Evolutionary conservation across 2,113 vertebrate genomes (phyloP), one percentile per base, ranked within the genome.

Genomic region (Orthochromis indermauri): DNA sequence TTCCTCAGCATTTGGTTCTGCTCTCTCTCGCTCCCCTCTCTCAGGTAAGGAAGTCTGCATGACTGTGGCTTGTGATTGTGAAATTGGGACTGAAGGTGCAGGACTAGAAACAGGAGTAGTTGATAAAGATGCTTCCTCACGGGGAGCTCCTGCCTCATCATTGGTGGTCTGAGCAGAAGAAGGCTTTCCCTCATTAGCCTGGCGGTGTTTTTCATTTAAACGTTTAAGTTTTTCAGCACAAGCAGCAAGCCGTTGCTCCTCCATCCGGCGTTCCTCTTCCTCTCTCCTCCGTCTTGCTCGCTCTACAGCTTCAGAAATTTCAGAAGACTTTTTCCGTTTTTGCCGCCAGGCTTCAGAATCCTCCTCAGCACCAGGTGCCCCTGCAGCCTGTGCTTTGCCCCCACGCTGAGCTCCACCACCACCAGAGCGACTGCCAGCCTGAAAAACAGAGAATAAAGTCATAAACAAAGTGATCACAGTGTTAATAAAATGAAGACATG

Each of bases 161-260:
- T 6, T 87, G 35, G 82, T 4, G 57, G 82, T 49, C 66, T 90
- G 92, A 24, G 88, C 26, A 16, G 85, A 28, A 47, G 86, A 37
- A 21, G 95, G 57, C 84, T 92, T 92, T 68, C 33, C 37, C 68
- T 96, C 95, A 19, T 73, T 63, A 9, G 92, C 42, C 4, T 90
- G 92, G 4, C 97, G 97, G n/a, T 98, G 97, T 94, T 99, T 99
- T 91, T 99, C 99, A 53, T 99, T 97, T 82, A 99, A 96, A 26
- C 97, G 97, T 92, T 99, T 99, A 1, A 99, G 95, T 91, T 99
- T 99, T 91, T 99, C 98, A 3, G 98, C 98, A 91, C 99, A 99
- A 0, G 98, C 99, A 8, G 99, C 98, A 84, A 99, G 98, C 42
- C 99, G 96, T 81, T 99, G 98, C 61, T 99, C 98, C 73, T 99